These are phyloP conservation scores for Rutpela maculata DNA, from an alignment of 2,888 invertebrate genomes.

Conservation along the genomic window DNA sequence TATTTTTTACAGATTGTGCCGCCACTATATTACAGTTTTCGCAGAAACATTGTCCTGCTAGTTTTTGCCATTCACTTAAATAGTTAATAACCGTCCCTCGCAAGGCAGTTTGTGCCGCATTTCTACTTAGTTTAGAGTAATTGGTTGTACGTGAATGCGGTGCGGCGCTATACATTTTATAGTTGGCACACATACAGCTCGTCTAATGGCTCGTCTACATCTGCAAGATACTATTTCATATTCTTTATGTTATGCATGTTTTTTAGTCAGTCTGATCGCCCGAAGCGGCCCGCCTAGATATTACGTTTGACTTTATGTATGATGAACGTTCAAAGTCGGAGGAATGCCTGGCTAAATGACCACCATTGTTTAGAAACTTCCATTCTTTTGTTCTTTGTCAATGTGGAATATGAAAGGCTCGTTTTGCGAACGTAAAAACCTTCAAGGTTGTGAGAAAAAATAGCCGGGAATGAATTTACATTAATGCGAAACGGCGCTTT, in stretches of 20 bases:
- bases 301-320: slow-evolving; percentile 17
- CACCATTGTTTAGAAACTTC: slow-evolving; percentile 7
- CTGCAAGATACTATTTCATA: slow-evolving; percentile 35
- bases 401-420: slow-evolving; percentile 12
- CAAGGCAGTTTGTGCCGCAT: neutral
- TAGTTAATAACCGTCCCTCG: slow-evolving; percentile 1
- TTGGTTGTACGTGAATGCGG: slow-evolving; percentile 21
- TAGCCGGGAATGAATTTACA: slow-evolving; percentile 11
- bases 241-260: slow-evolving; percentile 5
- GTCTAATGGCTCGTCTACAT: slow-evolving; percentile 38
- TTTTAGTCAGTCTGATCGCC: neutral
- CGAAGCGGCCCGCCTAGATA: slow-evolving; percentile 8
- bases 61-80: slow-evolving; percentile 2
- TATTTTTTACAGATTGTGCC: no score
- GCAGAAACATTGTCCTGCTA: neutral
- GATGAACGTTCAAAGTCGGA: slow-evolving; percentile 15
- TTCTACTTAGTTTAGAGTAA: slow-evolving; percentile 14
- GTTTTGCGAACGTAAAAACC: neutral
- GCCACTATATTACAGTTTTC: neutral
- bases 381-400: slow-evolving; percentile 22
- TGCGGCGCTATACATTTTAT: slow-evolving; percentile 7
- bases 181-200: slow-evolving; percentile 34
- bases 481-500: neutral
- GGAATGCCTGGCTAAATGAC: slow-evolving; percentile 13
- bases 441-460: slow-evolving; percentile 2